Evolutionary conservation across 2,113 vertebrate genomes (phyloP), one percentile per base, ranked within the genome.

Genomic region (Aix galericulata): DNA sequence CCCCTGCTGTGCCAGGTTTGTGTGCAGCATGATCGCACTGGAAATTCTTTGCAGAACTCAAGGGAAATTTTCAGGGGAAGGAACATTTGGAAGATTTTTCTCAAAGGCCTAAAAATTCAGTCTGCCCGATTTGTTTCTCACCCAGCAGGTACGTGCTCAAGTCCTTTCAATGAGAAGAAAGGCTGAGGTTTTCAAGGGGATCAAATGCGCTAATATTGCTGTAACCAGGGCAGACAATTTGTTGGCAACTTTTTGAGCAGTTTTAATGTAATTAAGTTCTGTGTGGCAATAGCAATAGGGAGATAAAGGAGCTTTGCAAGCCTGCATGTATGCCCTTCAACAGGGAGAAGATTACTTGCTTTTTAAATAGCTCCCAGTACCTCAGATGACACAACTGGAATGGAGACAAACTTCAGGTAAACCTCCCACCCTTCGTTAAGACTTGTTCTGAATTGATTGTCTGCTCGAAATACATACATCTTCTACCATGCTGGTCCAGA

Each of bases 1-100:
- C 34, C n/a, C 42, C n/a, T n/a, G 75, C 31, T 53, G 53, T 9
- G 20, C 36, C 53, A 29, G 66, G 8, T 67, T 83, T 67, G 20
- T 44, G 26, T 16, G 11, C 2, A 9, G 60, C 9, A 5, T 46
- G 63, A 44, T 44, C 40, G n/a, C 0, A 0, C 59, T 83, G 80
- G 55, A 42, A 91, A 13, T 7, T 62, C 20, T 83, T 86, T 58
- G 31, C 21, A 86, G 71, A 52, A 72, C 71, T 32, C 40, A 59
- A 58, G 74, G 16, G 52, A 55, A 75, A 42, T 17, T 16, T 63
- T 67, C 16, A 15, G 46, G 16, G 17, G 23, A 75, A 78, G 9
- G 13, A 62, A 44, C 3, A 8, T 62, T 58, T 48, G 62, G 15
- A 68, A 69, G 67, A 11, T 56, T 56, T 67, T 79, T 26, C 20